Percentiles rank a stretch among this genome's conserved stretches.
Evolutionary conservation across 2,797 vertebrate species (phyloP).

Genomic region (Phoebastria nigripes): DNA sequence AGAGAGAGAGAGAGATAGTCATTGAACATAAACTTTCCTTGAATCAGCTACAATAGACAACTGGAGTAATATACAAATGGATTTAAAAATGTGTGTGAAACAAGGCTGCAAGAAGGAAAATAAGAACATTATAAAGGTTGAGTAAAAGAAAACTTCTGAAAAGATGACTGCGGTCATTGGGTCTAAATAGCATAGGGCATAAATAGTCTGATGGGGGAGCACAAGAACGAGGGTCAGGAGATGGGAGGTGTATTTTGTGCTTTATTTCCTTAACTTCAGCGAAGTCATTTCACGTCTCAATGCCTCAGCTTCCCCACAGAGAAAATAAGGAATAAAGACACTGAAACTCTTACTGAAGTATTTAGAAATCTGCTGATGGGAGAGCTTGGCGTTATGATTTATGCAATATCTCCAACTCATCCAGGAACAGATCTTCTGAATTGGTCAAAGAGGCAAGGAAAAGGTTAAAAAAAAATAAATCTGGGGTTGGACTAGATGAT

Average conservation of each 20-base stretch:
- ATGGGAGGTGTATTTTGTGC: not conserved
- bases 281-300: not conserved
- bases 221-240: not conserved
- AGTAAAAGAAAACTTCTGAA: not conserved
- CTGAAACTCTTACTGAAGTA: not conserved
- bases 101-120: not conserved
- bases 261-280: not conserved
- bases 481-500: not conserved
- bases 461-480: not conserved
- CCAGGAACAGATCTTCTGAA: not conserved
- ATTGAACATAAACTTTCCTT: not conserved
- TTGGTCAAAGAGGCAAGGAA: not conserved
- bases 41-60: not conserved
- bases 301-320: not conserved
- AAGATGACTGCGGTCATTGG: not conserved
- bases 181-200: not conserved
- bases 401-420: not conserved
- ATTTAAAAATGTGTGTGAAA: not conserved
- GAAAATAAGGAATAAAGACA: not conserved
- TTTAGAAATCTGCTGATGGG: not conserved
- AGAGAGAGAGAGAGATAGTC: not conserved
- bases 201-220: not conserved
- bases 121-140: not conserved
- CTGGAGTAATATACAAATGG: not conserved
- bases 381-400: not conserved